Evolutionary conservation across 2,888 invertebrate genomes (phyloP).

Genomic region (Hoplodrina blanda): DNA sequence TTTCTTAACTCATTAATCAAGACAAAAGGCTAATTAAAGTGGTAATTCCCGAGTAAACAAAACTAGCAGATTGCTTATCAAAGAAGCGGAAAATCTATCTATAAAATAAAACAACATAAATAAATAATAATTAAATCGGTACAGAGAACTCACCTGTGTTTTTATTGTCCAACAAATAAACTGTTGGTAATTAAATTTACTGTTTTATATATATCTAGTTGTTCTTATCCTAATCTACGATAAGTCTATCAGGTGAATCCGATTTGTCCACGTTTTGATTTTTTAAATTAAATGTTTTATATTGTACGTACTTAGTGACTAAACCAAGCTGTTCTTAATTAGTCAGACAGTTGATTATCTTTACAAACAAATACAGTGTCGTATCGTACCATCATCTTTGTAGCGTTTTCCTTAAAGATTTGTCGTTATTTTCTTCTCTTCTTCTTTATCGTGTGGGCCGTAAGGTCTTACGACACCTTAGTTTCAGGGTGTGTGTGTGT

Average conservation of each 20-base stretch:
- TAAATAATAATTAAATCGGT: not conserved
- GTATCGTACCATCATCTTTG: slow-evolving; percentile 25
- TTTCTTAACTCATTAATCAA: not conserved
- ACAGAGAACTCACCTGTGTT: slow-evolving; percentile 69
- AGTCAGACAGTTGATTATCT: slow-evolving; percentile 24
- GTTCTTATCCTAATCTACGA: slow-evolving; percentile 66
- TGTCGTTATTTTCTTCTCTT: not conserved
- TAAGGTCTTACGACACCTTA: too few species aligned
- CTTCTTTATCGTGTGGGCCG: too few species aligned
- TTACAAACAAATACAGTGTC: slow-evolving; percentile 12
- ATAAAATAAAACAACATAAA: slow-evolving; percentile 8
- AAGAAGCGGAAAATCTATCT: not conserved
- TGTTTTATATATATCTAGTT: slow-evolving; percentile 51
- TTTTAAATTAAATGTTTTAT: slow-evolving; percentile 31
- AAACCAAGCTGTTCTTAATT: slow-evolving; percentile 15
- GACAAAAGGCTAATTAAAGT: not conserved
- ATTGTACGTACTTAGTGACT: slow-evolving; percentile 20
- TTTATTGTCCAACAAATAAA: slow-evolving; percentile 70
- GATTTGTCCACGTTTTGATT: slow-evolving; percentile 80
- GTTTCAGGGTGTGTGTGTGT: too few species aligned
- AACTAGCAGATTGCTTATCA: slow-evolving; percentile 9
- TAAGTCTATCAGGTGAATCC: slow-evolving; percentile 68
- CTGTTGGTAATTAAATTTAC: slow-evolving; percentile 43
- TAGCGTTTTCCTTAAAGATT: slow-evolving; percentile 9
- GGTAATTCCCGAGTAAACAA: not conserved